These are phyloP conservation scores for Mugil cephalus DNA, from an alignment of 2,113 vertebrate genomes.

Conservation along the genomic window DNA sequence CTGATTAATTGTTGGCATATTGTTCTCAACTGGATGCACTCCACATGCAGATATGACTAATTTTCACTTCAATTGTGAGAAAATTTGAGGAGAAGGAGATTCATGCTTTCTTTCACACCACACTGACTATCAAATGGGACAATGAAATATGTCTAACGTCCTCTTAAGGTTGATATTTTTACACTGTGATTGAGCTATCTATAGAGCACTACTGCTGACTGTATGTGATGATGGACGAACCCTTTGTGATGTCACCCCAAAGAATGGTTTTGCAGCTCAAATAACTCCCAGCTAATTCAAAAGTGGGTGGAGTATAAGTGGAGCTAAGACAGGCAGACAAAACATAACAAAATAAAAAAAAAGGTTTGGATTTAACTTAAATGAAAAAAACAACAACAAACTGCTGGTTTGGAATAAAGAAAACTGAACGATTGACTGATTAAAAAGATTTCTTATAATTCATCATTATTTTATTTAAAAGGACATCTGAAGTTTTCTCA, in stretches of 20 bases:
- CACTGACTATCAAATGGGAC: constrained; percentile 41
- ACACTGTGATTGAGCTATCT: not conserved
- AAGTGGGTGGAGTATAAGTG: too few relatives aligned
- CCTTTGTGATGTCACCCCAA: too few relatives aligned
- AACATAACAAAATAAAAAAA: too few relatives aligned
- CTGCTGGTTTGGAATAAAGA: not conserved
- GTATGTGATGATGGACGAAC: too few relatives aligned
- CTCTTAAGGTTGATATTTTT: constrained; percentile 19
- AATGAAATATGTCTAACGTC: constrained; percentile 16
- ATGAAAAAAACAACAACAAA: too few relatives aligned
- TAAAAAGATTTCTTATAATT: not conserved
- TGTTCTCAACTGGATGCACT: constrained; percentile 75
- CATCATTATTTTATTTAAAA: too few relatives aligned
- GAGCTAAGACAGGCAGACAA: not conserved
- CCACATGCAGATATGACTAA: constrained; percentile 71
- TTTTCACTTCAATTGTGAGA: constrained; percentile 61
- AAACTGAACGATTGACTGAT: constrained; percentile 13
- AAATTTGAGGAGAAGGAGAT: constrained; percentile 38
- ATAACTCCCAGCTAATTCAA: too few relatives aligned
- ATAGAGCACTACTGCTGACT: not conserved
- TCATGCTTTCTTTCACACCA: constrained; percentile 39
- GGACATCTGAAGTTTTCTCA: too few relatives aligned
- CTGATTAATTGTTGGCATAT: constrained; percentile 80
- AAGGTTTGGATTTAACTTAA: too few relatives aligned
- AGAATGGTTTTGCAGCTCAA: too few relatives aligned